Base-by-base conservation (phyloP, 2,888 invertebrate genomes). In the Plagiodera versicolora region DNA sequence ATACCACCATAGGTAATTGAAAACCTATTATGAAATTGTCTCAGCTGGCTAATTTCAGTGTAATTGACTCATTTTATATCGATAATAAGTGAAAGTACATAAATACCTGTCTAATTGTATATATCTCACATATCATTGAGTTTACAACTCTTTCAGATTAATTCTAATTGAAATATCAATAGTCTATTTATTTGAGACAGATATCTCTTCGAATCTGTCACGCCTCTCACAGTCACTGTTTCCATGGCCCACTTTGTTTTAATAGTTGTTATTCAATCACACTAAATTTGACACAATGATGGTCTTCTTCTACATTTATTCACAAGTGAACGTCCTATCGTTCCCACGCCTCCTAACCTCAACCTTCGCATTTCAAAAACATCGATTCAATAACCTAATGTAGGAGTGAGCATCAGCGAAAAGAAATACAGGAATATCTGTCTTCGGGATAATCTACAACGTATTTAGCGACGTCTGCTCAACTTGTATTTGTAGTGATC, bases 291-390 rank as follows among this genome's bases (percentile, higher is more conserved):
- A n/a, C n/a, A n/a, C n/a, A n/a, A n/a, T n/a, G n/a, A n/a, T n/a
- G n/a, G n/a, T n/a, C n/a, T n/a, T n/a, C n/a, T n/a, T n/a, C 4
- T 28, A 6, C 8, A 28, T 28, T 39, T 55, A 53, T 59, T 59
- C 47, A 48, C n/a, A 55, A 54, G 59, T 59, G 59, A 55, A 54
- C 55, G 59, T 49, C 59, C 50, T 59, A 47, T 58, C 11, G 24
- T 8, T 20, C 58, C 58, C 48, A 53, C 53, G 10, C 39, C 6
- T 10, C 49, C n/a, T n/a, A n/a, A 10, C n/a, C 47, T 19, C 35
- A 53, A 52, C 58, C 58, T 35, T 52, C 58, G 53, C 32, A 32
- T 32, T 32, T 32, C 6, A 1, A 32, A 32, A 32, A 32, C 9
- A 9, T 32, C 5, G 10, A 6, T 32, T 11, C 32, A n/a, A n/a